Conservation (phyloP, 1,140 invertebrate genomes). For the Meloidogyne exigua region DNA sequence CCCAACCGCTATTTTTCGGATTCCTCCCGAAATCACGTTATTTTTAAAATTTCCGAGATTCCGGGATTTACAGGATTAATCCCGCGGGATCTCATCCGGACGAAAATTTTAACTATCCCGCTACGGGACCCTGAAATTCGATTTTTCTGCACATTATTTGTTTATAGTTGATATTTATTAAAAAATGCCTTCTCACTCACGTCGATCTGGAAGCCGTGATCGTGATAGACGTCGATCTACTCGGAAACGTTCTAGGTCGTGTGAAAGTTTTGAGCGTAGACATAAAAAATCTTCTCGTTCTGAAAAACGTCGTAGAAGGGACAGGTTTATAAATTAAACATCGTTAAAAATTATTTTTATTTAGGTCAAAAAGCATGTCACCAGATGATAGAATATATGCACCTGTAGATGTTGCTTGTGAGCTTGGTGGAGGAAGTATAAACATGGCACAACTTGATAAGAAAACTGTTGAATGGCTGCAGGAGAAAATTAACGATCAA, state of each 20-base stretch:
- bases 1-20: too few species aligned
- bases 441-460: conserved; percentile 36
- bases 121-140: too few species aligned
- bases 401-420: conserved; percentile 13
- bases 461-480: conserved; percentile 45
- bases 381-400: conserved; percentile 9
- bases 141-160: too few species aligned
- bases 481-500: conserved; percentile 49
- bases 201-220: not conserved
- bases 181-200: not conserved
- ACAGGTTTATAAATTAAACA: not conserved
- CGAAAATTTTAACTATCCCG: too few species aligned
- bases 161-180: not conserved
- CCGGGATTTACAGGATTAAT: too few species aligned
- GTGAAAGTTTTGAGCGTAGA: conserved; percentile 3
- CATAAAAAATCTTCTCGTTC: conserved; percentile 12
- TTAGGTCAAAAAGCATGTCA: not conserved
- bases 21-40: too few species aligned
- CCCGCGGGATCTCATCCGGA: too few species aligned
- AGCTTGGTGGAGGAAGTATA: conserved; percentile 12
- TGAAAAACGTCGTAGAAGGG: conserved; percentile 16
- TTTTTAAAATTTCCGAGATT: too few species aligned
- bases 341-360: not conserved
- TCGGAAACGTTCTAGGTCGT: conserved; percentile 10
- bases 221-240: conserved; percentile 5